Evolutionary conservation across 2,113 vertebrate species (phyloP).

Genomic region (Elgaria multicarinata): DNA sequence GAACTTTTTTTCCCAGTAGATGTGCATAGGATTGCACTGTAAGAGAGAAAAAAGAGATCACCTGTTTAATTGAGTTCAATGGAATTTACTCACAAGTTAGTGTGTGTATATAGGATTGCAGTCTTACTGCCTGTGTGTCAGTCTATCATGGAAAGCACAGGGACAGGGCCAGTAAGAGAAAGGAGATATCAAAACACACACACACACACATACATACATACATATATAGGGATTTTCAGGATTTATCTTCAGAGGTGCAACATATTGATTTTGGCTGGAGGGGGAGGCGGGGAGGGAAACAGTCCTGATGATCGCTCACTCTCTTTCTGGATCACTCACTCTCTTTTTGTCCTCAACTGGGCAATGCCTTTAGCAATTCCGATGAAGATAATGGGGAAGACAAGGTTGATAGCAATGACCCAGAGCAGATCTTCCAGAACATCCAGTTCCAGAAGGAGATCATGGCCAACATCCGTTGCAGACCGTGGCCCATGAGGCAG

Average conservation of each 20-base stretch:
- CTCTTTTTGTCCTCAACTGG: conserved; percentile 4
- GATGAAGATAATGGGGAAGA: conserved; percentile 86
- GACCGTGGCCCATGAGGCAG: conserved; percentile 95
- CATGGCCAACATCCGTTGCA: conserved; percentile 90
- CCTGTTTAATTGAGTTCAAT: neutral
- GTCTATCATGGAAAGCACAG: neutral
- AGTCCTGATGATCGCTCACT: conserved; percentile 19
- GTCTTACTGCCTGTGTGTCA: neutral
- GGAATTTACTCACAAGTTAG: neutral
- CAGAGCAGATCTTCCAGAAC: conserved; percentile 96
- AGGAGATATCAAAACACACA: neutral
- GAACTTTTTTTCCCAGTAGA: no score
- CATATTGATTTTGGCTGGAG: neutral
- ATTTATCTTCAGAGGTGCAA: neutral
- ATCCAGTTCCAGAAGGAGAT: conserved; percentile 98
- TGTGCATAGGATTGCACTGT: no score
- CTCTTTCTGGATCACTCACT: conserved; percentile 37
- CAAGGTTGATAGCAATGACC: conserved; percentile 87
- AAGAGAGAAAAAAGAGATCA: no score
- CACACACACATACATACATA: no score
- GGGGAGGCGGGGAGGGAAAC: no score
- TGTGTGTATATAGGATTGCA: neutral
- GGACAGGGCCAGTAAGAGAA: neutral
- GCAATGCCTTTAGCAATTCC: conserved; percentile 77
- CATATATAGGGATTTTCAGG: neutral